Evolutionary conservation across 2,888 invertebrate species (phyloP), one percentile per base, ranked within the genome.

Genomic region (Ochropleura leucogaster): DNA sequence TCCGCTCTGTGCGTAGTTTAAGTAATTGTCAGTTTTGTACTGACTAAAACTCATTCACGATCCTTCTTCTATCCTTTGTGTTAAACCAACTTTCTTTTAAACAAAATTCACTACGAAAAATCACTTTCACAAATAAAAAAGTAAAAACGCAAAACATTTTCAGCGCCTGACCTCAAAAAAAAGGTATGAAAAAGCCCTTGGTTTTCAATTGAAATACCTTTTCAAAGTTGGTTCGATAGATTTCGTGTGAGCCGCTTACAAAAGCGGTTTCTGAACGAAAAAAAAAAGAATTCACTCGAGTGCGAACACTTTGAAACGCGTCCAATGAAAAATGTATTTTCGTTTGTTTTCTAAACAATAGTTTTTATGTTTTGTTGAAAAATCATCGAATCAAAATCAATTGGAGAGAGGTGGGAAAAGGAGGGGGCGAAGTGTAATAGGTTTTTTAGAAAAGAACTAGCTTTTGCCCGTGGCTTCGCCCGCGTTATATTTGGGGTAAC

Each of bases 121-220:
- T 9, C 20, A 0, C 12, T 44, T 62, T 62, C 20, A 0, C 57
- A 9, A 4, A 0, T 4, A 40, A 55, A 69, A 59, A 53, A 53
- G 14, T 63, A 3, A 30, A 30, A 62, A 63, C 9, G 12, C 6
- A 51, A 55, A 72, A 55, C 44, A 66, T 77, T 77, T n/a, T 18
- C n/a, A 66, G 30, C 30, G 5, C 12, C 18, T 46, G 12, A 49
- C 62, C 55, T 16, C 16, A 67, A 63, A 67, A 71, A 65, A 44
- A 44, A 30, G 14, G 8, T 12, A 46, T n/a, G 20, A 74, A 75
- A 42, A 74, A 69, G 40, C 55, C 18, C 6, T 47, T 18, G 0
- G 63, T 49, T 57, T 74, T 70, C 63, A 70, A 78, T 67, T 72
- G 55, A 46, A 77, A 77, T 77, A 77, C 72, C 44, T 40, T 20